Evolutionary conservation across 2,797 vertebrate genomes (phyloP).

Genomic region (Rhincodon typus): DNA sequence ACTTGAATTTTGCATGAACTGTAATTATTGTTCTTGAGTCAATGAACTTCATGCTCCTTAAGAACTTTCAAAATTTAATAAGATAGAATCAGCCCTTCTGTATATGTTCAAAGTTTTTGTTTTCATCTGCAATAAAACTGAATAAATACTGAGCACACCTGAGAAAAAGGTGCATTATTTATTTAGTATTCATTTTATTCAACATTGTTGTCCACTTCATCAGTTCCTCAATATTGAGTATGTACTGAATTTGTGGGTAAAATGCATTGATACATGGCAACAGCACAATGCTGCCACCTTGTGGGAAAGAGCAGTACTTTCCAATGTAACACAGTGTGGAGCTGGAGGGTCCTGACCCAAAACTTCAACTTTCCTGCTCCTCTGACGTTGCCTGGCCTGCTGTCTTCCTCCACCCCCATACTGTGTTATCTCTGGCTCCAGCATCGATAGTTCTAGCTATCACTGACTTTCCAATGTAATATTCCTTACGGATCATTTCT

Average conservation of each 20-base stretch:
- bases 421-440: no score
- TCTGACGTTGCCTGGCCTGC: no score
- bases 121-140: not conserved
- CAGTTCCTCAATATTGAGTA: slow-evolving; percentile 35
- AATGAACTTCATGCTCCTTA: not conserved
- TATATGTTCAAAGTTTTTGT: not conserved
- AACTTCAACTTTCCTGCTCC: no score
- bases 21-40: not conserved
- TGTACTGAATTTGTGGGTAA: slow-evolving; percentile 41
- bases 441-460: no score
- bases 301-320: slow-evolving; percentile 49
- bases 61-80: not conserved
- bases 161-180: not conserved
- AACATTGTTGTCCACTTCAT: not conserved
- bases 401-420: no score
- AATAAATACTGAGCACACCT: not conserved
- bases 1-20: not conserved
- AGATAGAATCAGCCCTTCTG: not conserved
- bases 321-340: not conserved
- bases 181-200: not conserved
- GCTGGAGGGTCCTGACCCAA: no score
- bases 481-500: not conserved
- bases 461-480: not conserved
- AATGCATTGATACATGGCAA: slow-evolving; percentile 42
- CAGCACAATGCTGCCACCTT: slow-evolving; percentile 65